phyloP scores from a whole-genome alignment of 1,140 invertebrate species.

The Magallana ariakensis region DNA sequence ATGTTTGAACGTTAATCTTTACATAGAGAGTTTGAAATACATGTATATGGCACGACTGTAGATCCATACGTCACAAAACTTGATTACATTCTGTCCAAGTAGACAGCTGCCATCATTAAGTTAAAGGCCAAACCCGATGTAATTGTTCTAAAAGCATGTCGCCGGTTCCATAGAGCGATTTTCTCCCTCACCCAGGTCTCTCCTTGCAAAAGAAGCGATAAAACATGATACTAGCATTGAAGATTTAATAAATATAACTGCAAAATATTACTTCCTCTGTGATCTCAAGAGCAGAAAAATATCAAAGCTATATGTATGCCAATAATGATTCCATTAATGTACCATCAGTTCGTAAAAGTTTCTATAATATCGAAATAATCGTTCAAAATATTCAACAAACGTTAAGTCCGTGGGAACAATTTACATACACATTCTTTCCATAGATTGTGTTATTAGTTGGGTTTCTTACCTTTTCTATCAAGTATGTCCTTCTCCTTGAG shows the following conservation, averaged over 20 bases:
- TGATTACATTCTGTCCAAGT: neutral
- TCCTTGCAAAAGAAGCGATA: neutral
- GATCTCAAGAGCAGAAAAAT: neutral
- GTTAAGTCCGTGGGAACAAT: neutral
- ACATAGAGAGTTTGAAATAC: too few species aligned
- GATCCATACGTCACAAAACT: too few species aligned
- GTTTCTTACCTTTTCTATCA: conserved; percentile 22
- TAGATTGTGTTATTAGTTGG: too few species aligned
- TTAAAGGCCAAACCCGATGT: conserved; percentile 28
- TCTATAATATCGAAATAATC: neutral
- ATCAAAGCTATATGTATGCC: neutral
- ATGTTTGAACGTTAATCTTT: too few species aligned
- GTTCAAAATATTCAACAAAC: neutral
- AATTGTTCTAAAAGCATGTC: conserved; percentile 44
- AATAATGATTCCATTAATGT: neutral
- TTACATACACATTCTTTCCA: too few species aligned
- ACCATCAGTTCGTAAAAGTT: neutral
- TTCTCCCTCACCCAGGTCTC: conserved; percentile 43
- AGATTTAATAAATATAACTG: neutral
- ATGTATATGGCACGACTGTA: too few species aligned
- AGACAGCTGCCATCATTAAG: conserved; percentile 1
- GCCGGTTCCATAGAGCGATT: conserved; percentile 44
- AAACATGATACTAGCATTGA: too few species aligned
- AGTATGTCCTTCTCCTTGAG: conserved; percentile 17
- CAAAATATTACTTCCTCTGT: neutral